phyloP scores from a whole-genome alignment of 2,113 vertebrate genomes.

The Proteles cristata region DNA sequence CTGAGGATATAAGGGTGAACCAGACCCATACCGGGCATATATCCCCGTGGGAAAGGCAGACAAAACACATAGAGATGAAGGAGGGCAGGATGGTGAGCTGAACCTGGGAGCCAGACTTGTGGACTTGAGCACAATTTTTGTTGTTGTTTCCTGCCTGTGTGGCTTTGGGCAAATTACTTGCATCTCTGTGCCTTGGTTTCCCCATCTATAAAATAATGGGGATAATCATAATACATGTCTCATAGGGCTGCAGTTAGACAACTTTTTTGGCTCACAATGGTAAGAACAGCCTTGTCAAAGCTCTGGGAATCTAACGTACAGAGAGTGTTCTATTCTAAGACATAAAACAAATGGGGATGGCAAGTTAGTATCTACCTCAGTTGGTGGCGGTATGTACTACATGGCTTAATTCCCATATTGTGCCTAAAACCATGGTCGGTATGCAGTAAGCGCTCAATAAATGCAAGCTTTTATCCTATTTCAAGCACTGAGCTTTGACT shows the following conservation, averaged over 20 bases:
- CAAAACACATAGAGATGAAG: background rate
- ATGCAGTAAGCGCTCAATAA: background rate
- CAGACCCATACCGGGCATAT: rapidly evolving
- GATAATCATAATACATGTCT: background rate
- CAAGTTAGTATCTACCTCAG: background rate
- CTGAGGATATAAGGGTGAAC: background rate
- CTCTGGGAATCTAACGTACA: background rate
- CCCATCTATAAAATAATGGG: background rate
- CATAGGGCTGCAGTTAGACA: background rate
- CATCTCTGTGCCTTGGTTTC: background rate
- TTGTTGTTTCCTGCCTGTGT: background rate
- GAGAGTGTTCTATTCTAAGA: background rate
- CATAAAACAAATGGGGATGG: background rate
- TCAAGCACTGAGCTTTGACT: background rate
- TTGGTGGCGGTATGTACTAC: background rate
- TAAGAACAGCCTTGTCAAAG: background rate
- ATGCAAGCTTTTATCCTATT: background rate
- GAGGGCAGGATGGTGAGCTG: background rate
- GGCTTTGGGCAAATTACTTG: background rate
- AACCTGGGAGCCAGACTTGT: background rate
- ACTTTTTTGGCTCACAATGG: background rate
- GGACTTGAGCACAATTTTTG: background rate
- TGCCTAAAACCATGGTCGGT: background rate
- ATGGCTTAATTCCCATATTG: background rate
- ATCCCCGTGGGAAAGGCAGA: background rate